Evolutionary conservation across 2,888 invertebrate genomes (phyloP), one percentile per base, ranked within the genome.

Genomic region (Meta bourneti): DNA sequence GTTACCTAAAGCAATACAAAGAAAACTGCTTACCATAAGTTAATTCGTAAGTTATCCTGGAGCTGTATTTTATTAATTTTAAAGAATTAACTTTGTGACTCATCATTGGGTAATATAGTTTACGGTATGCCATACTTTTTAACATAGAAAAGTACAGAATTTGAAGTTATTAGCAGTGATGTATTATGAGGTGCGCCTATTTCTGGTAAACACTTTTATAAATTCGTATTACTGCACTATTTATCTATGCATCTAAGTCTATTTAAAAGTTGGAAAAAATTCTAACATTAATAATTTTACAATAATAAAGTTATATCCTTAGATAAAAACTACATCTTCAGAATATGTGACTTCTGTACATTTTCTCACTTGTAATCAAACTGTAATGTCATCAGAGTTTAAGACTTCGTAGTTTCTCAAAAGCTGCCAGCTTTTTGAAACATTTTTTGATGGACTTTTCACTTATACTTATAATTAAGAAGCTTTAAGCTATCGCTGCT

Each of bases 361-460:
- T 61, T 61, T 61, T 61, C 61, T 9, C 61, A 9, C 61, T 61
- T 61, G 16, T 61, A 61, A 61, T 61, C 11, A 61, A 61, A 61
- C 16, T 61, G 61, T 61, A 61, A 51, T 79, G 34, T 79, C 11
- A 79, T 49, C 51, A 70, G 78, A 51, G 51, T 9, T 49, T 34
- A 75, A 85, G 77, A 48, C n/a, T n/a, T 71, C 1, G 61, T 85
- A 77, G 75, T 77, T 85, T 84, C 16, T 20, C 48, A 69, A 34
- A 74, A 71, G 9, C 16, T 77, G 13, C 9, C 9, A 69, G 34
- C 61, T 78, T 86, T 69, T 34, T 34, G 1, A 34, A 34, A 34
- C 4, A 34, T 34, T 34, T 34, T 34, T 34, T 34, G 34, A 34
- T 34, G 34, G 34, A 1, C 4, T 34, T 34, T 34, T 34, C 34